phyloP scores from a whole-genome alignment of 2,113 vertebrate species.

The Pycnonotus jocosus region DNA sequence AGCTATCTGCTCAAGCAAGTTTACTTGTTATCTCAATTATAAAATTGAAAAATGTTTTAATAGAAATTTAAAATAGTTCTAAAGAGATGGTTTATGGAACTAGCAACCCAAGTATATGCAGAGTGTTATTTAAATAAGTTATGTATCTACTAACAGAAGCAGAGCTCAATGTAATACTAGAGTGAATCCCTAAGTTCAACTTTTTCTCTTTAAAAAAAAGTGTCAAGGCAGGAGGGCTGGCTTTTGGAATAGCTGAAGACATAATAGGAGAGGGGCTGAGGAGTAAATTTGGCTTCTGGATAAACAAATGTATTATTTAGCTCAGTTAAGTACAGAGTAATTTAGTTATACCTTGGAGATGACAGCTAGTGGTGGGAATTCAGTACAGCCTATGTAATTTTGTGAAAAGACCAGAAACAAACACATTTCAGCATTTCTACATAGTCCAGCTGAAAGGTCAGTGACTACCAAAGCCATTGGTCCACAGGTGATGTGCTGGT shows the following conservation, averaged over 20 bases:
- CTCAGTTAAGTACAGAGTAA: background rate
- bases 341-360: background rate
- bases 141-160: background rate
- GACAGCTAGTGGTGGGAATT: background rate
- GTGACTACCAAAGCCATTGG: background rate
- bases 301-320: background rate
- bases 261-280: background rate
- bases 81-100: background rate
- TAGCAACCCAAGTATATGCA: background rate
- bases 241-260: background rate
- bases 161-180: background rate
- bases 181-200: background rate
- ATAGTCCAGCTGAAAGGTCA: background rate
- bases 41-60: background rate
- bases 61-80: background rate
- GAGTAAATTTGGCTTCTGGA: background rate
- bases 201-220: background rate
- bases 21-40: background rate
- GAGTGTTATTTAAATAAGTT: background rate
- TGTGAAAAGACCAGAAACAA: background rate
- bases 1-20: background rate
- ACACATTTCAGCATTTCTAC: background rate
- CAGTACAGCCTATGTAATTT: background rate
- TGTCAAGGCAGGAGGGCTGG: background rate
- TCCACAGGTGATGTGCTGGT: background rate